These are phyloP conservation scores for Perithous albicinctus DNA, from an alignment of 2,888 invertebrate genomes.

Conservation along the genomic window DNA sequence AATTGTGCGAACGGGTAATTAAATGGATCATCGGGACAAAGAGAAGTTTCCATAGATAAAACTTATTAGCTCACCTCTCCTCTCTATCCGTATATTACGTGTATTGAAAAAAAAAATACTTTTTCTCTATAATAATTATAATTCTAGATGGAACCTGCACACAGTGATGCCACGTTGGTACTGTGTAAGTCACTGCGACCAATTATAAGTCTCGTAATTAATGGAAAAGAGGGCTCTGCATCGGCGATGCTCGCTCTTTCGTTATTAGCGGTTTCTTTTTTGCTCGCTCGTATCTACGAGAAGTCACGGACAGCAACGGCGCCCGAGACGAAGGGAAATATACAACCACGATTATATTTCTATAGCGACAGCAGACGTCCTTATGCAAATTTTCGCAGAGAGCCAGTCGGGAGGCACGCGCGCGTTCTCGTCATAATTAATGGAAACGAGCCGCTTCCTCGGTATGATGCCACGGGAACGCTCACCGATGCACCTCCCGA, in stretches of 20 bases:
- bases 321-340: background rate
- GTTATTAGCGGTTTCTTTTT: constrained; percentile 26
- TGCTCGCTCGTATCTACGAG: background rate
- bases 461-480: background rate
- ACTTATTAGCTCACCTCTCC: no score
- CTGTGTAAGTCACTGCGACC: constrained; percentile 9
- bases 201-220: constrained; percentile 47
- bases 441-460: constrained; percentile 39
- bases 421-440: constrained; percentile 58
- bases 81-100: no score
- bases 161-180: background rate
- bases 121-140: no score
- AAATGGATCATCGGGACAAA: no score
- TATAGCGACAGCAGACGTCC: constrained; percentile 53
- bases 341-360: constrained; percentile 13
- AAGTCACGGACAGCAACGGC: constrained; percentile 21
- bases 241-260: constrained; percentile 12
- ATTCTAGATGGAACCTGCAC: background rate
- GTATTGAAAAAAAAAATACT: no score
- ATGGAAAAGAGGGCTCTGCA: constrained; percentile 8
- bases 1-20: no score
- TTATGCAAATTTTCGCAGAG: constrained; percentile 58
- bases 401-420: constrained; percentile 46
- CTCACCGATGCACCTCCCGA: constrained; percentile 31
- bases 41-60: no score